phyloP scores from a whole-genome alignment of 2,888 invertebrate species.

The Tuberolachnus salignus region DNA sequence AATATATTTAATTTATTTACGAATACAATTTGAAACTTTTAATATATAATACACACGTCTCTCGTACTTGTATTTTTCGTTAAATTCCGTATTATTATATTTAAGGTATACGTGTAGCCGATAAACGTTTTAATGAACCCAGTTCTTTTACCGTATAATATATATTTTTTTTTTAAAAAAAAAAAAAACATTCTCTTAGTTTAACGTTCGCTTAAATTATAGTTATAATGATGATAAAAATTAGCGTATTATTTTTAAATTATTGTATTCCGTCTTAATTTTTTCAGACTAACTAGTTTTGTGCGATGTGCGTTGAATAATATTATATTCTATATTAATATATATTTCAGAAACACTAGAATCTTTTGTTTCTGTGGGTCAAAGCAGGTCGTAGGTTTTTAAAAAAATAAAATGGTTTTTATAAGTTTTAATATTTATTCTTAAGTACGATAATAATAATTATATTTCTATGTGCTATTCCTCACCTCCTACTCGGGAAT shows the following conservation, averaged over 20 bases:
- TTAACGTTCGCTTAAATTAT: background rate
- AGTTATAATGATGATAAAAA: constrained; percentile 30
- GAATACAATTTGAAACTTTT: too few relatives aligned
- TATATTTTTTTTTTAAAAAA: background rate
- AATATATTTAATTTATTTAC: too few relatives aligned
- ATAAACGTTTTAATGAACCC: constrained; percentile 21
- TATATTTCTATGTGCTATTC: too few relatives aligned
- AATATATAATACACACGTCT: background rate
- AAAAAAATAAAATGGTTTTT: too few relatives aligned
- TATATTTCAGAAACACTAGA: background rate
- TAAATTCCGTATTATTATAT: background rate
- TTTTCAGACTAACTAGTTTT: constrained; percentile 18
- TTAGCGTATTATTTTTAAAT: constrained; percentile 23
- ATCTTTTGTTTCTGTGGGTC: background rate
- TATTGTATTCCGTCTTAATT: background rate
- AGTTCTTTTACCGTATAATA: background rate
- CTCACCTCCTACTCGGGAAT: too few relatives aligned
- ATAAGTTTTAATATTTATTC: too few relatives aligned
- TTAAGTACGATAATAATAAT: too few relatives aligned
- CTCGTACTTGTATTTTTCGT: background rate
- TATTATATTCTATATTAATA: too few relatives aligned
- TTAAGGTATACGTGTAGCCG: background rate
- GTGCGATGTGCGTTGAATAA: too few relatives aligned
- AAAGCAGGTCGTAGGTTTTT: too few relatives aligned
- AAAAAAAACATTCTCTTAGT: too few relatives aligned